These are phyloP conservation scores for Xenopus laevis DNA, from an alignment of 2,113 vertebrate species.

Conservation along the genomic window DNA sequence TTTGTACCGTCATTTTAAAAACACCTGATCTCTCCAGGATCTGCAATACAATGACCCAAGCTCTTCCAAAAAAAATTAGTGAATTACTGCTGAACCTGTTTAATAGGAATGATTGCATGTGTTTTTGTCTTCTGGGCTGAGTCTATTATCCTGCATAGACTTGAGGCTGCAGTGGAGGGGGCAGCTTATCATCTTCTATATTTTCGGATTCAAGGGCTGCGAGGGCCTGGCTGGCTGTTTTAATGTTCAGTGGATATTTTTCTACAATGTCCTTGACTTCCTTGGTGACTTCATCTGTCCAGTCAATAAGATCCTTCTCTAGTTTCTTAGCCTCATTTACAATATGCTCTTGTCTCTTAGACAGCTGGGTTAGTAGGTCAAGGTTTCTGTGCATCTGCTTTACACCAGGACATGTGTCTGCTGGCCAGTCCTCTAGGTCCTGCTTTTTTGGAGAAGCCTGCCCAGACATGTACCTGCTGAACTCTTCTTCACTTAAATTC, in stretches of 20 bases:
- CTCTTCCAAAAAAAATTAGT: not conserved
- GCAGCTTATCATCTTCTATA: conserved; percentile 82
- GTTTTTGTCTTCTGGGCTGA: not conserved
- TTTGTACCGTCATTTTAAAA: conserved; percentile 1
- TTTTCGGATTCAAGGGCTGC: conserved; percentile 88
- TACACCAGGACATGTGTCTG: conserved; percentile 70
- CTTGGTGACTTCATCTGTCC: conserved; percentile 76
- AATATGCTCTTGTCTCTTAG: conserved; percentile 79
- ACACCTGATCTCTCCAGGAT: not conserved
- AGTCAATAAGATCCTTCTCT: conserved; percentile 84
- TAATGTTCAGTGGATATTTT: conserved; percentile 82
- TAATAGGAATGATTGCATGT: not conserved
- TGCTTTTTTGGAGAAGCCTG: conserved; percentile 78
- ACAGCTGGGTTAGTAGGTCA: conserved; percentile 78
- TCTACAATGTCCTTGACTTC: conserved; percentile 84
- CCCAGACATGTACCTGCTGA: conserved; percentile 92
- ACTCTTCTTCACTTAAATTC: conserved; percentile 90
- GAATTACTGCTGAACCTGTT: not conserved
- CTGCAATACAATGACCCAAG: not conserved
- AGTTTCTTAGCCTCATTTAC: conserved; percentile 76
- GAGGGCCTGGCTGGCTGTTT: conserved; percentile 62
- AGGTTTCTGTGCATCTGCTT: conserved; percentile 83
- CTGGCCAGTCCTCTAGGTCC: conserved; percentile 68
- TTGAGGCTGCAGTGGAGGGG: conserved; percentile 83
- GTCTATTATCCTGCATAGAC: conserved; percentile 79